These are phyloP conservation scores for Zalophus californianus DNA, from an alignment of 2,797 vertebrate species.

Conservation along the genomic window DNA sequence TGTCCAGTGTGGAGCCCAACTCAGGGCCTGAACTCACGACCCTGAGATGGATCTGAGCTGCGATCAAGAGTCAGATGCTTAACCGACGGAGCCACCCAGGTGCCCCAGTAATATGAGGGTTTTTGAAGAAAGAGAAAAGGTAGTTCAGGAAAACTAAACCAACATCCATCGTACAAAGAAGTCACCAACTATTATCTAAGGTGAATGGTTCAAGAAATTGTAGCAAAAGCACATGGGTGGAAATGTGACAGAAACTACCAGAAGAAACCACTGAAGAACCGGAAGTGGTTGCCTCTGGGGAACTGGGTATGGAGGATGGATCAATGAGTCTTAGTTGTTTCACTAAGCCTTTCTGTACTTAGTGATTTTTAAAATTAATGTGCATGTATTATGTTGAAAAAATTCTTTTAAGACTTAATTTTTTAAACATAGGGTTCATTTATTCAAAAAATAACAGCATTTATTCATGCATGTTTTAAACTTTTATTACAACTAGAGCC, in stretches of 20 bases:
- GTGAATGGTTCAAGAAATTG: background rate
- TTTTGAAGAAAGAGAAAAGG: background rate
- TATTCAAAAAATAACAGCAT: constrained; percentile 44
- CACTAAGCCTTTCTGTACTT: constrained; percentile 29
- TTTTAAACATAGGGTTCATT: constrained; percentile 37
- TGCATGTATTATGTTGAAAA: constrained; percentile 16
- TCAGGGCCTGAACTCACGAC: background rate
- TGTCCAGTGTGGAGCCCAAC: too few species aligned
- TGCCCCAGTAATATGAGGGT: background rate
- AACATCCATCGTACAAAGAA: background rate
- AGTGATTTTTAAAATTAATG: constrained; percentile 53
- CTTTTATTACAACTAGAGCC: constrained; percentile 50
- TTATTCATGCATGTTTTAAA: constrained; percentile 54
- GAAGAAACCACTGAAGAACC: background rate
- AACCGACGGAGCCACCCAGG: background rate
- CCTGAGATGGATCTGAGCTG: background rate
- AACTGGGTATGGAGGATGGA: rapidly evolving
- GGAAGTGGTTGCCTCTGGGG: background rate
- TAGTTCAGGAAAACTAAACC: constrained; percentile 24
- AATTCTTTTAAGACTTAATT: constrained; percentile 17
- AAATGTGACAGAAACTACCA: background rate
- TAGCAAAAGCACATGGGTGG: background rate
- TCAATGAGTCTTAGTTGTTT: background rate
- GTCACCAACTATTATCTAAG: background rate
- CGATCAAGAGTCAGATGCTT: background rate